Conservation (phyloP, 1,140 invertebrate species). For the Cherax destructor region DNA sequence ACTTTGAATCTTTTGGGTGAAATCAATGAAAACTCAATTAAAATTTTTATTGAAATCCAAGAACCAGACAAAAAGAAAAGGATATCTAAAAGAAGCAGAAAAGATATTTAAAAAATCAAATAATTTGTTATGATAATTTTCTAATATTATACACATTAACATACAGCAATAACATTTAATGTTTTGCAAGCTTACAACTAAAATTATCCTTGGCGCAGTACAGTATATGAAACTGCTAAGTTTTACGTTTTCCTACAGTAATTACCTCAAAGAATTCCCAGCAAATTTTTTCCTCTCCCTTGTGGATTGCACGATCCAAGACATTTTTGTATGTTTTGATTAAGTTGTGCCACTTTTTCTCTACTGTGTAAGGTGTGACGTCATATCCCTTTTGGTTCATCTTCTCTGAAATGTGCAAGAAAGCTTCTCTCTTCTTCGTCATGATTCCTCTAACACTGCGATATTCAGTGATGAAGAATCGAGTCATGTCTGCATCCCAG, state of each 20-base stretch:
- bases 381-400: conserved; percentile 56
- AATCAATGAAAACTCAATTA: no score
- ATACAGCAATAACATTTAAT: no score
- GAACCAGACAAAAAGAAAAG: no score
- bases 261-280: conserved; percentile 57
- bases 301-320: conserved; percentile 38
- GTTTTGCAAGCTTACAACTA: background rate
- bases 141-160: no score
- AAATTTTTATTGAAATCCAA: no score
- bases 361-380: conserved; percentile 49
- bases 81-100: no score
- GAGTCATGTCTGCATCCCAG: conserved; percentile 54
- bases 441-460: conserved; percentile 47
- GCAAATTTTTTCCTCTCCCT: conserved; percentile 46
- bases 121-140: no score
- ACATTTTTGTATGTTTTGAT: conserved; percentile 56
- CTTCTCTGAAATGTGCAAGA: conserved; percentile 52
- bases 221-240: background rate
- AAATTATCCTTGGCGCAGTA: background rate
- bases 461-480: conserved; percentile 55
- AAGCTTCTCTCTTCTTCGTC: conserved; percentile 48
- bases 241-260: background rate
- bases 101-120: no score
- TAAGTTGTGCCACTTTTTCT: conserved; percentile 59
- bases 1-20: no score